phyloP scores from a whole-genome alignment of 1,140 invertebrate species.

The Brachionus rubens region DNA sequence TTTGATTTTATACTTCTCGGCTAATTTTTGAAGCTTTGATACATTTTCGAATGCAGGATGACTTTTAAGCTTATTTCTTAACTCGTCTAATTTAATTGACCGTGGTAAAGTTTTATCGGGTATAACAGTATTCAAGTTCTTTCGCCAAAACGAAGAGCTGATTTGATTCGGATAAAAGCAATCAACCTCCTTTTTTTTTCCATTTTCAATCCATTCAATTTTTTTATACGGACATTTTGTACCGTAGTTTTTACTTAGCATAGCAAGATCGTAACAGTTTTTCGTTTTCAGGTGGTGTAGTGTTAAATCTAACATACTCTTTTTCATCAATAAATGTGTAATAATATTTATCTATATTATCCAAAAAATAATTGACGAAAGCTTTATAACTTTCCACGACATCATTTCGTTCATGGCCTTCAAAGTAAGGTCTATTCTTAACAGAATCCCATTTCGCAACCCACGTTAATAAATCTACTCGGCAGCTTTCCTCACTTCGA shows the following conservation, averaged over 20 bases:
- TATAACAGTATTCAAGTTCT: neutral
- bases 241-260: neutral
- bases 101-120: neutral
- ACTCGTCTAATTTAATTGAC: neutral
- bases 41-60: neutral
- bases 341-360: neutral
- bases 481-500: too few species aligned
- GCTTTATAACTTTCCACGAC: neutral
- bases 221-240: neutral
- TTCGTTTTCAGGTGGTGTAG: neutral
- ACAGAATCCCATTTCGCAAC: too few species aligned
- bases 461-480: too few species aligned
- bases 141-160: neutral
- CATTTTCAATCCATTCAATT: conserved; percentile 17
- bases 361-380: neutral
- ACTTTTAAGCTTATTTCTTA: neutral
- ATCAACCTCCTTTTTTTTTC: neutral
- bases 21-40: neutral
- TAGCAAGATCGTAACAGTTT: neutral
- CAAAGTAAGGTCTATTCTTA: too few species aligned
- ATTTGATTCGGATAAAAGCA: neutral
- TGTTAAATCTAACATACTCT: neutral
- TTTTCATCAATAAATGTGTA: conserved; percentile 6
- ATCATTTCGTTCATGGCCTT: too few species aligned
- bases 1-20: neutral